Base-by-base conservation (phyloP, 2,113 vertebrate species). In the Crocuta crocuta region DNA sequence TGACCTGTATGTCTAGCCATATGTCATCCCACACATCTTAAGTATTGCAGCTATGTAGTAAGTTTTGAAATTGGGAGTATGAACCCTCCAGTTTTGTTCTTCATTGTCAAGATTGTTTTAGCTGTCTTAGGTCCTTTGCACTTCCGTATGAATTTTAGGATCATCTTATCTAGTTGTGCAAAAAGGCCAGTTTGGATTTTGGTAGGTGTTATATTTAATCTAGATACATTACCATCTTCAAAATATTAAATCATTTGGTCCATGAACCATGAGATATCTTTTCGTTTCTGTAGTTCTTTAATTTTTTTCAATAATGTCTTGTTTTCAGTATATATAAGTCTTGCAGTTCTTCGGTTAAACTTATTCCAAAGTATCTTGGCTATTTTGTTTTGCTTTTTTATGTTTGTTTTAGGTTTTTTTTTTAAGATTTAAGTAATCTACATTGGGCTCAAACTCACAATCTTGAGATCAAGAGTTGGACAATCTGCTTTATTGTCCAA, bases 221-320 rank as follows among this genome's bases (percentile, higher is more conserved):
- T 90, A 33, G 48, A 23, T 58, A 39, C 39, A 70, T 68, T 91
- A 24, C 15, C 4, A 6, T 70, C 2, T 70, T 80, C 58, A 48
- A 26, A 73, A 92, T 92, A 48, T 80, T 86, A 87, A 71, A 50
- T 81, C 43, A 45, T 39, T 65, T 53, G 23, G 35, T 68, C 39
- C 12, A 70, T 50, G 88, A 70, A 61, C 9, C 24, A 31, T 78
- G 63, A 39, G 50, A 50, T 78, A 33, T 39, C 13, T 80, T 91
- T 89, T 63, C n/a, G 65, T 80, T 86, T 94, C 23, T 76, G 68
- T 63, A 96, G 50, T 85, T 73, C 39, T 76, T 85, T 86, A 50
- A 50, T 79, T 91, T 65, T 23, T 89, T 83, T 86, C 50, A 61
- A 21, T 50, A 91, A 11, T 78, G 31, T 89, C 61, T 73, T 74